Percentiles rank a stretch among this genome's conserved stretches.
phyloP scores from a whole-genome alignment of 2,797 vertebrate genomes.

The Menidia menidia region DNA sequence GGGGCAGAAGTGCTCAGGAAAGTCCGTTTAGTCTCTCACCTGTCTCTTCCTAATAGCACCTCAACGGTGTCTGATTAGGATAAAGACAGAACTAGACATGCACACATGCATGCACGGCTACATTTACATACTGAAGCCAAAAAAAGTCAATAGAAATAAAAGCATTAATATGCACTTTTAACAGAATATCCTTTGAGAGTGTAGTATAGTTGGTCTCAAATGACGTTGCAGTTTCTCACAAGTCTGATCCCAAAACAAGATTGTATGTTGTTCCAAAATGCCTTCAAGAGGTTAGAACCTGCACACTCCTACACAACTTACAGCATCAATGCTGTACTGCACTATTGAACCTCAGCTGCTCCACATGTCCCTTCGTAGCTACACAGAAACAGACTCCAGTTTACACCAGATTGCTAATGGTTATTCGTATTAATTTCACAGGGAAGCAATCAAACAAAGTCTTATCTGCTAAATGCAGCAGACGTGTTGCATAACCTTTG shows the following conservation, averaged over 20 bases:
- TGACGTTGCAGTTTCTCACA: conserved; percentile 59
- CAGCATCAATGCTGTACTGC: conserved; percentile 32
- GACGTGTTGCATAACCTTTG: conserved; percentile 69
- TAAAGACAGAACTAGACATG: conserved; percentile 11
- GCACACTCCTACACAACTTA: conserved; percentile 7
- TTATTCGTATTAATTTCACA: conserved; percentile 69
- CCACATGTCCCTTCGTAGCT: conserved; percentile 31
- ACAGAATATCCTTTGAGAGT: conserved; percentile 2
- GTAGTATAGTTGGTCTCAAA: conserved; percentile 8
- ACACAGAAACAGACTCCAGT: conserved; percentile 42
- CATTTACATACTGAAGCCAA: conserved; percentile 14
- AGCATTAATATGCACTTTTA: conserved; percentile 32
- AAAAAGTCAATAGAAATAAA: conserved; percentile 1
- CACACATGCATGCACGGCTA: conserved; percentile 7
- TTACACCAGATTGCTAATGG: conserved; percentile 66
- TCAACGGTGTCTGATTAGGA: conserved; percentile 48
- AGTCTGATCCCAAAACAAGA: conserved; percentile 30
- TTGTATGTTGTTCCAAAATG: conserved; percentile 38
- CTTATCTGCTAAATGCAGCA: conserved; percentile 53
- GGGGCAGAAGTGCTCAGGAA: conserved; percentile 82
- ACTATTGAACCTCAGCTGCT: conserved; percentile 43
- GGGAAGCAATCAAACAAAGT: conserved; percentile 68
- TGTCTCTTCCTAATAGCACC: conserved; percentile 25
- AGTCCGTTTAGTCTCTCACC: conserved; percentile 22
- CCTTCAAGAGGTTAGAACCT: conserved; percentile 60